These are phyloP conservation scores for Tetragnatha montana DNA, from an alignment of 2,888 invertebrate species.

Conservation along the genomic window DNA sequence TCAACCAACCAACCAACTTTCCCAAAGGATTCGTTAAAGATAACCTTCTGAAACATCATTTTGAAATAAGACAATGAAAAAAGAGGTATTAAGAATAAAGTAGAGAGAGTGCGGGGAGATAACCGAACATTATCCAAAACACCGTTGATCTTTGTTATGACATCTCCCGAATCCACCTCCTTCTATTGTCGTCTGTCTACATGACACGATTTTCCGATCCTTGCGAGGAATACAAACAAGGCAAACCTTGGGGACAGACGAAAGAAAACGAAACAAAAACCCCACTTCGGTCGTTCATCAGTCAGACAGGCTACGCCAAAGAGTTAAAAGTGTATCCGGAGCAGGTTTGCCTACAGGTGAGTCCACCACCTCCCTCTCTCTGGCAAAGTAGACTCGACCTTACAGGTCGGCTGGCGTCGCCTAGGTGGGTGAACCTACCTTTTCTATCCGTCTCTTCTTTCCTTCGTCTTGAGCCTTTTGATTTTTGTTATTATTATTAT, in stretches of 20 bases:
- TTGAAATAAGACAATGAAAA: too few species aligned
- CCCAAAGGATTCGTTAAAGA: too few species aligned
- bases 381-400: slow-evolving; percentile 56
- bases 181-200: too few species aligned
- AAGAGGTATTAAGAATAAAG: too few species aligned
- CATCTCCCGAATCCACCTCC: too few species aligned
- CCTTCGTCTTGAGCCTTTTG: slow-evolving; percentile 12
- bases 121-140: too few species aligned
- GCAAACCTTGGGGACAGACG: not conserved
- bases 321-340: slow-evolving; percentile 26
- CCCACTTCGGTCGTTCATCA: not conserved
- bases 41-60: too few species aligned
- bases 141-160: too few species aligned
- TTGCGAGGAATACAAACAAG: too few species aligned
- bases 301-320: slow-evolving; percentile 1
- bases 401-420: slow-evolving; percentile 68
- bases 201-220: too few species aligned
- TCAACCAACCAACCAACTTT: too few species aligned
- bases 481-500: slow-evolving; percentile 46
- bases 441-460: slow-evolving; percentile 32
- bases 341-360: slow-evolving; percentile 42
- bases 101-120: too few species aligned
- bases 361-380: slow-evolving; percentile 4
- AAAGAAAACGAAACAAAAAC: slow-evolving; percentile 38
- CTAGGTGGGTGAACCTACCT: slow-evolving; percentile 69